Base-by-base conservation (phyloP, 2,113 vertebrate genomes). In the Equus przewalskii region DNA sequence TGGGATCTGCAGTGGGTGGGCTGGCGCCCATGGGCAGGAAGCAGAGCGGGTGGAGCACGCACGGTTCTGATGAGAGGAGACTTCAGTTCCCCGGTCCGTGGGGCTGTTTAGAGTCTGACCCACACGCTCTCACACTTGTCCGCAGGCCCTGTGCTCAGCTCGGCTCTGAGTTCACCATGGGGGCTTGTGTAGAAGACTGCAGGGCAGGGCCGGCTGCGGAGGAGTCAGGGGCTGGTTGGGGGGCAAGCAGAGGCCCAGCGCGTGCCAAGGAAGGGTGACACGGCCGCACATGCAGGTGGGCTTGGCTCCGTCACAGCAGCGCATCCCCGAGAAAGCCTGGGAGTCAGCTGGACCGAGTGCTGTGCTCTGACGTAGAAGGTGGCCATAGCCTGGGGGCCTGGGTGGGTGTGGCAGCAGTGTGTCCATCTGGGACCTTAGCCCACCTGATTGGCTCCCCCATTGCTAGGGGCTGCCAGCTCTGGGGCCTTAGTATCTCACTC, bases 41-140 rank as follows among this genome's bases (percentile, higher is more conserved):
- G 33, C 26, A 73, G 16, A 28, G 12, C 0, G 19, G 11, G 54
- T 3, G n/a, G 15, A 22, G 5, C 26, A 14, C 7, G 9, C 80
- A 12, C 28, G 15, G 36, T 64, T 56, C 80, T 46, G 41, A 41
- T 9, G 30, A 26, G 24, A 44, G 58, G 56, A 11, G 36, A 36
- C 58, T 19, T 26, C 36, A 19, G 58, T 60, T 46, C 80, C 7
- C 5, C 0, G 1, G 24, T 26, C 58, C 12, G 41, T 0, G 0
- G 0, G 56, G 80, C 8, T 14, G n/a, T 22, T 41, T n/a, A 22
- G 69, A 19, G 69, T 18, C 9, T 19, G 10, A 41, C 8, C 30
- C 14, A 7, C 65, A 11, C n/a, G 0, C 58, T 44, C 56, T 14
- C 79, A 60, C n/a, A 2, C 65, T 60, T 14, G 0, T 60, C 14